A percentile compares a stretch with the other conserved stretches of the same genome.
phyloP scores from a whole-genome alignment of 1,140 invertebrate species.

The Brachionus sp. region DNA sequence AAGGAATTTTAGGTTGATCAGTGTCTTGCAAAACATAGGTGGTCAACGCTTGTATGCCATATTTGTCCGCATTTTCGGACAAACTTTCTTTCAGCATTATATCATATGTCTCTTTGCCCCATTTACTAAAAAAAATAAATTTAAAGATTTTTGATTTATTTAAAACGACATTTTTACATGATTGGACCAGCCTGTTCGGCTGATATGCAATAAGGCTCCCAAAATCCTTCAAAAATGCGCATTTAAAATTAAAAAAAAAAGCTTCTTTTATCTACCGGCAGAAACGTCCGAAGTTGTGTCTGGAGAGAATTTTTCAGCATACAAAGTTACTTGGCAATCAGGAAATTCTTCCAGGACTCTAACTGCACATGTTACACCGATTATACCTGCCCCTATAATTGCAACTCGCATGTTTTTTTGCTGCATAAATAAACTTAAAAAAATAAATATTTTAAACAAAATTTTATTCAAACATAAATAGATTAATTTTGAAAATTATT shows the following conservation, averaged over 20 bases:
- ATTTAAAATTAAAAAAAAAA: neutral
- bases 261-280: slow-evolving; percentile 69
- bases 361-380: slow-evolving; percentile 58
- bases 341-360: slow-evolving; percentile 68
- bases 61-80: slow-evolving; percentile 64
- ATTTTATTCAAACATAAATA: slow-evolving; percentile 10
- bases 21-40: slow-evolving; percentile 63
- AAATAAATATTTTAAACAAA: neutral
- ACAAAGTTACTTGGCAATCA: slow-evolving; percentile 67
- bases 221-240: slow-evolving; percentile 53
- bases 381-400: slow-evolving; percentile 55
- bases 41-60: slow-evolving; percentile 71
- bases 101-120: slow-evolving; percentile 73
- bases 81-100: slow-evolving; percentile 70
- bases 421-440: neutral
- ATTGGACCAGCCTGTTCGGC: slow-evolving; percentile 62
- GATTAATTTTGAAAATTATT: neutral
- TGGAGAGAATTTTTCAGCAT: slow-evolving; percentile 74
- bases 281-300: slow-evolving; percentile 78
- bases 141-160: neutral
- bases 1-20: slow-evolving; percentile 30
- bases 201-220: slow-evolving; percentile 66
- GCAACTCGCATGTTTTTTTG: slow-evolving; percentile 46
- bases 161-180: neutral
- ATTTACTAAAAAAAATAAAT: slow-evolving; percentile 64